Base-by-base conservation (phyloP, 2,888 invertebrate genomes). In the Crocallis elinguaria region DNA sequence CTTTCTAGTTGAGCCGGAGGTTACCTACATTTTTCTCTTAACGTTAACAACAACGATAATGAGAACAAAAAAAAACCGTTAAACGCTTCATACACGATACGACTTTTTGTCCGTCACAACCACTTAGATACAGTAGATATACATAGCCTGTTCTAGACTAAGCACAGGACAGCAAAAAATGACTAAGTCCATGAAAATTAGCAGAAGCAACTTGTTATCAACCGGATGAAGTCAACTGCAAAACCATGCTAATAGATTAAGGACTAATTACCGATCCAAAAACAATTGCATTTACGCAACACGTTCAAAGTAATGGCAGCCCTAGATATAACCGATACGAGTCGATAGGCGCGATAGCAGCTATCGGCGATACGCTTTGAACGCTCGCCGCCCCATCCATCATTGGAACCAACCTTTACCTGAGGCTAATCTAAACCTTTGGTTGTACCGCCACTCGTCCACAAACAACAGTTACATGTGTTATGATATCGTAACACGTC, bases 311-410 rank as follows among this genome's bases (percentile, higher is more conserved):
- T 16, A 23, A 16, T 44, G 67, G 49, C 76, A 81, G 59, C 80
- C 80, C 80, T 80, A 72, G 59, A 64, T 69, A 70, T 63, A 58
- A 66, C 51, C 73, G 80, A 79, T 82, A 82, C 62, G 66, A 68
- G 71, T 65, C 79, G 84, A 84, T 86, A 83, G 65, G 60, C 49
- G 68, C 73, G 86, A 83, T 87, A 86, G 66, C 69, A 58, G 76
- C 77, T 88, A 88, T 88, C 88, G 72, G 50, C 75, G 79, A 79
- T 79, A 82, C 78, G 86, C 90, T 90, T 90, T 90, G 90, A 86
- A 81, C 72, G 75, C 72, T 71, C 80, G 86, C 89, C 90, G 89
- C 79, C 86, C 79, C 84, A 90, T 91, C 90, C 84, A 90, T 90
- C 90, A 91, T 77, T 71, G 60, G 64, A 43, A 67, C 71, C 64